These are phyloP conservation scores for Hemistola chrysoprasaria DNA, from an alignment of 2,888 invertebrate genomes.

Conservation along the genomic window DNA sequence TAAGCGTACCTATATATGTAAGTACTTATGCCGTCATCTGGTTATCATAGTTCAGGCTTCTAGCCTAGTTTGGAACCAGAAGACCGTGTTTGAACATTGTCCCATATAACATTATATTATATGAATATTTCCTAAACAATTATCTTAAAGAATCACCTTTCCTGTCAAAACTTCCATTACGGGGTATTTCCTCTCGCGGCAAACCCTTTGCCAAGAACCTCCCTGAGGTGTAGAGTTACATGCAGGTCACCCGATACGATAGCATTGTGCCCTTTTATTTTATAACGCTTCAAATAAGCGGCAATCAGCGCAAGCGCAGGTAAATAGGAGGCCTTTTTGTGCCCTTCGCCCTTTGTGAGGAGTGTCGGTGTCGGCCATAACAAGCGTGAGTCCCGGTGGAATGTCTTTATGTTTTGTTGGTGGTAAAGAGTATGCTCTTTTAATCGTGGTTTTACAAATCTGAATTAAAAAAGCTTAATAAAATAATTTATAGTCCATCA, in stretches of 20 bases:
- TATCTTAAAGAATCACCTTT: constrained; percentile 7
- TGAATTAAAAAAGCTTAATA: too few species aligned
- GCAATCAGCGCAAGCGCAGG: constrained; percentile 28
- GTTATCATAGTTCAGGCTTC: too few species aligned
- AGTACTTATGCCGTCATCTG: too few species aligned
- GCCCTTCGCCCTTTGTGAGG: constrained; percentile 22
- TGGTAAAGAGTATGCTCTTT: too few species aligned
- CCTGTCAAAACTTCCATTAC: constrained; percentile 9
- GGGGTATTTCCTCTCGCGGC: constrained; percentile 17
- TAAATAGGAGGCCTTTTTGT: constrained; percentile 10
- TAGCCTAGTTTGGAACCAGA: too few species aligned
- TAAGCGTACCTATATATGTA: too few species aligned
- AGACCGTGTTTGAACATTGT: too few species aligned
- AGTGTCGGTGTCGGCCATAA: constrained; percentile 28
- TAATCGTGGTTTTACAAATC: too few species aligned
- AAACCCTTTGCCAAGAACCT: constrained; percentile 25
- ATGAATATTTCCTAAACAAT: too few species aligned
- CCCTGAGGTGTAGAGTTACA: constrained; percentile 23
- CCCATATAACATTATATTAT: too few species aligned
- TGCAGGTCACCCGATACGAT: constrained; percentile 30
- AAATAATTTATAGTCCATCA: too few species aligned
- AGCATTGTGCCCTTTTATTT: constrained; percentile 27
- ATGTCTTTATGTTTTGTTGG: background rate
- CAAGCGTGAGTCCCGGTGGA: constrained; percentile 20
- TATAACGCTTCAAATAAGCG: constrained; percentile 29